Evolutionary conservation across 37 sponge, comb jelly and placozoan species (phyloP), one percentile per base, ranked within the genome.

Genomic region (Spongia lamella): DNA sequence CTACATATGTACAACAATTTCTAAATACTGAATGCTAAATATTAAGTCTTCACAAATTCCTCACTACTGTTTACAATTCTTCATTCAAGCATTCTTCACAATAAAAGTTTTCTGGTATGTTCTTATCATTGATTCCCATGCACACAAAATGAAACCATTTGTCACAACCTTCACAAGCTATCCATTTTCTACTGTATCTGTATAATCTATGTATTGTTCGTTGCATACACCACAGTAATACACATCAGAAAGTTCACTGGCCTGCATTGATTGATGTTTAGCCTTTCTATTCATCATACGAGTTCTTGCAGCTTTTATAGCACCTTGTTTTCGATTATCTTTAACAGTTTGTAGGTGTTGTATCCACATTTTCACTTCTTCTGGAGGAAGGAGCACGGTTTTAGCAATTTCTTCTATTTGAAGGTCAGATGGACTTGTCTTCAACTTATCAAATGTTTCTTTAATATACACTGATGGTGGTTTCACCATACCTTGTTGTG

Each of bases 281-380:
- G 16, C 16, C 16, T 51, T 26, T 38, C 36, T 60, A 13, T 19
- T 60, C 24, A 24, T 14, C 17, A 21, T 21, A 19, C 62, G 62
- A 19, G 62, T 60, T 26, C 13, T 11, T 11, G 53, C 52, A 27
- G 71, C 71, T 31, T 70, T 70, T 70, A 13, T 14, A 50, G 71
- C 71, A 14, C 71, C 71, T 27, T 21, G n/a, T 70, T 70, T 40
- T 40, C 54, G 52, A 14, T 70, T 70, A 6, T 70, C 71, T 70
- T 14, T 14, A 26, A 70, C 53, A 6, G 54, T 50, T 14, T 14
- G 6, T 11, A 70, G 32, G 29, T 72, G 73, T 34, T 29, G 16
- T 7, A 72, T n/a, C 73, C 73, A 72, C 24, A 72, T 32, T 20
- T 72, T 30, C 6, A 72, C 73, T 53, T 72, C 56, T 21, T 55